Percentiles rank a stretch among this genome's conserved stretches.
Conservation (phyloP, 2,113 vertebrate species). For the Condylura cristata region DNA sequence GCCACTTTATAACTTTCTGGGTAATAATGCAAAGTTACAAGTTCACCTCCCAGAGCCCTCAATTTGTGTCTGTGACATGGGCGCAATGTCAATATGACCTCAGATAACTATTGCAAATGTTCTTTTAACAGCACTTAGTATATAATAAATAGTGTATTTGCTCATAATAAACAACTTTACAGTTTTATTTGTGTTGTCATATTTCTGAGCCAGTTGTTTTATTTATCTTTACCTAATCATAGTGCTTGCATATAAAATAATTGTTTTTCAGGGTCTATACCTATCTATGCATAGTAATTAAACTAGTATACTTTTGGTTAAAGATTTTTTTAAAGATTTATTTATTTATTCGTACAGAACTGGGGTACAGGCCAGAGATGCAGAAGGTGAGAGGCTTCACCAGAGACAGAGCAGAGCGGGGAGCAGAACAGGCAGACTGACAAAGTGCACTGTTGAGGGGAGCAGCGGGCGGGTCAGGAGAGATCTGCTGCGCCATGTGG, state of each 20-base stretch:
- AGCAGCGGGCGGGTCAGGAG: no score
- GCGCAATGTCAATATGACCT: neutral
- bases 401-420: no score
- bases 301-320: neutral
- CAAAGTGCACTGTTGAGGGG: no score
- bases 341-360: no score
- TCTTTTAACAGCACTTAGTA: neutral
- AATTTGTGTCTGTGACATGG: neutral
- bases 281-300: neutral
- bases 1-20: neutral
- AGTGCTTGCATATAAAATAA: neutral
- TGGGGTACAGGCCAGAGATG: no score
- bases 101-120: neutral
- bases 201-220: neutral
- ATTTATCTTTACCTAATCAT: neutral
- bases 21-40: neutral
- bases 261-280: neutral
- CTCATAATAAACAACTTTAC: neutral
- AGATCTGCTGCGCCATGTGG: no score
- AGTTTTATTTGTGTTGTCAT: neutral
- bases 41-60: neutral
- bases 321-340: no score
- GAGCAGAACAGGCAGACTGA: no score
- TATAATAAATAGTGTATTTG: neutral
- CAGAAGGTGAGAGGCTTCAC: no score